Conservation (phyloP, 2,797 vertebrate species). For the Heteromormyrus szaboi region DNA sequence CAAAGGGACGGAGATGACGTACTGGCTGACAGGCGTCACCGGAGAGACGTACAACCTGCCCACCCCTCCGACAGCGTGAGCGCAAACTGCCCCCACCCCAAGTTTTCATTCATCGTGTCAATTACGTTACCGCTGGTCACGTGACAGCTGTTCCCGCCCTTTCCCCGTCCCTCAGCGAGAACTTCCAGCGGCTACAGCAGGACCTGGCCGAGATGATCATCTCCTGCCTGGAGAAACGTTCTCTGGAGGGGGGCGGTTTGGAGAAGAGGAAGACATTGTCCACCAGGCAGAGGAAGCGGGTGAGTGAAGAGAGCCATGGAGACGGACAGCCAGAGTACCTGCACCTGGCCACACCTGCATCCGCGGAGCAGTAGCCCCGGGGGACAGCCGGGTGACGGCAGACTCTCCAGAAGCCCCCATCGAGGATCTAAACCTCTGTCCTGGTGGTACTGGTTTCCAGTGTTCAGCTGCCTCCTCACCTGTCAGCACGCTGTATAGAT, state of each 20-base stretch:
- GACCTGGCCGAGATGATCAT: conserved; percentile 86
- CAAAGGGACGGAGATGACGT: conserved; percentile 86
- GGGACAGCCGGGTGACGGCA: too few species aligned
- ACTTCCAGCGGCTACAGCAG: conserved; percentile 83
- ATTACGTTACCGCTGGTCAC: too few species aligned
- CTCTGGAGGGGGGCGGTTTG: conserved; percentile 41
- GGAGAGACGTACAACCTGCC: conserved; percentile 76
- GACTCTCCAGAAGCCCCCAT: neutral
- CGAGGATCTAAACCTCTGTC: conserved; percentile 10
- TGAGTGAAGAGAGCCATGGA: conserved; percentile 54
- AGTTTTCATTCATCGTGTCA: neutral
- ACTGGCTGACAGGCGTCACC: conserved; percentile 85
- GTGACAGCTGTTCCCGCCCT: neutral
- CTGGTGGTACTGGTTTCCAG: neutral
- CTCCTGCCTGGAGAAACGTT: conserved; percentile 66
- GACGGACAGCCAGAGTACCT: conserved; percentile 78
- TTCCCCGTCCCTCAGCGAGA: conserved; percentile 69
- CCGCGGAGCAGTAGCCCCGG: conserved; percentile 14
- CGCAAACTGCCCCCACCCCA: conserved; percentile 9
- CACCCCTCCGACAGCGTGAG: conserved; percentile 85
- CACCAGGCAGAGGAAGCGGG: conserved; percentile 64
- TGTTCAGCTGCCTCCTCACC: neutral
- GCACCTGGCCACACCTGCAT: conserved; percentile 72
- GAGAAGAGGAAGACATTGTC: conserved; percentile 58
- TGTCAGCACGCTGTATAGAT: neutral